Evolutionary conservation across 1,140 invertebrate species (phyloP), one percentile per base, ranked within the genome.

Genomic region (Pomacea maculata): DNA sequence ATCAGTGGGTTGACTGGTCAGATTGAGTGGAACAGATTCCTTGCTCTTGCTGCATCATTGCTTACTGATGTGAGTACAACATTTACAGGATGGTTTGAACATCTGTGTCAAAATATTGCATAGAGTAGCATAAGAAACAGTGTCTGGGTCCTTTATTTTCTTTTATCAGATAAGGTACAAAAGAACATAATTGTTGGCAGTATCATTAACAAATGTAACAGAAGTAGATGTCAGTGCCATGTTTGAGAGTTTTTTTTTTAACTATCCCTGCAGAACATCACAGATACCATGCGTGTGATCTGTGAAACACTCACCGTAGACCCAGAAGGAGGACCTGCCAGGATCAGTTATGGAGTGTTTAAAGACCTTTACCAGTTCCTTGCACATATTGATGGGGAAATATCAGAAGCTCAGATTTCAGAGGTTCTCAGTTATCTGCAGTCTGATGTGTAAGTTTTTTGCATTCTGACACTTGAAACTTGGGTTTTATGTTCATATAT

Each of bases 221-320:
- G 25, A 25, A 25, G 25, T 45, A 45, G 6, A 45, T 45, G 34
- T 2, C 34, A 45, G 0, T 45, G 34, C 34, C 34, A 45, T 45
- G 34, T 45, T 45, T 45, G 34, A 45, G 11, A 12, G 72, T 45
- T 74, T 54, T 74, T 70, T 9, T 63, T 19, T 77, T 64, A 45
- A 45, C 61, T 6, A 15, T n/a, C 21, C 9, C 83, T 45, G 34
- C 91, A 96, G 95, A 94, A 93, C 86, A 92, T 96, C 52, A 94
- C 94, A 11, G 93, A 95, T 87, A 95, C 95, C 34, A 95, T 97
- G 95, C 94, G 95, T 77, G 92, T 94, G 55, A 91, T 96, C 68
- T 97, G 96, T 90, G 95, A 96, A 90, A 92, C 96, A 61, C 90
- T 96, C 80, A 96, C 96, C 29, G 93, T 94, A 82, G 95, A 97